These are phyloP conservation scores for Sisor rabdophorus DNA, from an alignment of 2,113 vertebrate species.

Conservation along the genomic window DNA sequence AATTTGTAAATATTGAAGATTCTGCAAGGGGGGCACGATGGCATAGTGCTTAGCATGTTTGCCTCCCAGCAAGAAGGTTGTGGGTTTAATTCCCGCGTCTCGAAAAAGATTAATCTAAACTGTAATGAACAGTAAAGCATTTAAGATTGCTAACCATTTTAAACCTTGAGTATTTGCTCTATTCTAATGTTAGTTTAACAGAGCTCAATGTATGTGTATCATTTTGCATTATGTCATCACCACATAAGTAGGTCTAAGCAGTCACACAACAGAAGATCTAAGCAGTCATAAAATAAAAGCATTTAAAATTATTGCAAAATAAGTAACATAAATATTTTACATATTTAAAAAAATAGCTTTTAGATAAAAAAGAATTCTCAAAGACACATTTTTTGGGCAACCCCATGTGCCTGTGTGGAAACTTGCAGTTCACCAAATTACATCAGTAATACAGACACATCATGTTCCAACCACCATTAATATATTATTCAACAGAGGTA, in stretches of 20 bases:
- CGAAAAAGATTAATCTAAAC: too few relatives aligned
- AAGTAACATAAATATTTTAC: not conserved
- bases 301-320: not conserved
- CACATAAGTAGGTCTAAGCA: not conserved
- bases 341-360: not conserved
- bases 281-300: not conserved
- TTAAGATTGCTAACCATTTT: not conserved
- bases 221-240: not conserved
- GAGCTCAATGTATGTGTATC: not conserved
- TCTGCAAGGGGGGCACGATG: too few relatives aligned
- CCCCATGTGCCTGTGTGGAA: not conserved
- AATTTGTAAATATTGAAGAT: not conserved
- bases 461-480: conserved; percentile 31
- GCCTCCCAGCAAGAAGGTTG: too few relatives aligned
- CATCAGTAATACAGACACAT: conserved; percentile 5
- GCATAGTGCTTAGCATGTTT: too few relatives aligned
- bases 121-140: not conserved
- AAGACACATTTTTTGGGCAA: not conserved
- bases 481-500: conserved; percentile 52
- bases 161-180: not conserved
- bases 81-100: too few relatives aligned
- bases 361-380: not conserved
- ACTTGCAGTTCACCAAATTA: not conserved
- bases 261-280: conserved; percentile 1
- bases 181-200: not conserved